phyloP scores from a whole-genome alignment of 2,888 invertebrate genomes.

The Trissonchulus latispiculum region DNA sequence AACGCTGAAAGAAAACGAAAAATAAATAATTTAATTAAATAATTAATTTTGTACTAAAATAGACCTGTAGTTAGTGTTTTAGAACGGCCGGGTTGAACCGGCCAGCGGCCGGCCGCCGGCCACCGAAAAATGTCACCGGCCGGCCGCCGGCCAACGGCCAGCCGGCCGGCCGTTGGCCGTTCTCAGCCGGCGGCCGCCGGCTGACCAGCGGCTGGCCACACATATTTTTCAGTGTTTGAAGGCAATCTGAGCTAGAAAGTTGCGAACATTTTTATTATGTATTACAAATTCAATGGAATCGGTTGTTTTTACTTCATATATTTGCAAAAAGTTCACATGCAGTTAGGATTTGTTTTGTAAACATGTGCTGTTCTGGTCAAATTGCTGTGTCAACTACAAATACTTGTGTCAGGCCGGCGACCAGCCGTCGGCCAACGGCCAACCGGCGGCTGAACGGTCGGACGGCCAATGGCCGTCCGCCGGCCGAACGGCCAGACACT shows the following conservation, averaged over 20 bases:
- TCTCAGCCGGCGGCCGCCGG: not conserved
- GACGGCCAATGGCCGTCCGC: too few relatives aligned
- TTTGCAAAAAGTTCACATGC: too few relatives aligned
- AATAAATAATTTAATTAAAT: not conserved
- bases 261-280: not conserved
- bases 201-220: not conserved
- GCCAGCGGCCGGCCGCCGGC: too few relatives aligned
- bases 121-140: not conserved
- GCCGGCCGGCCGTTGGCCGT: not conserved
- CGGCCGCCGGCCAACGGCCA: not conserved
- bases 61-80: too few relatives aligned
- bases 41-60: too few relatives aligned
- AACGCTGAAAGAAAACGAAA: slow-evolving; percentile 2
- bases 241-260: not conserved
- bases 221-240: not conserved
- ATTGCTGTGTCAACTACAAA: not conserved
- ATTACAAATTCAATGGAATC: not conserved
- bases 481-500: too few relatives aligned
- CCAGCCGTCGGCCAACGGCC: too few relatives aligned
- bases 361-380: too few relatives aligned
- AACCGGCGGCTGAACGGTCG: too few relatives aligned
- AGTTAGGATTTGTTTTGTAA: too few relatives aligned
- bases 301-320: too few relatives aligned
- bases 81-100: too few relatives aligned
- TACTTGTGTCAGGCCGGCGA: not conserved